These are phyloP conservation scores for Coecobrya sp. DNA, from an alignment of 2,888 invertebrate genomes.

Conservation along the genomic window DNA sequence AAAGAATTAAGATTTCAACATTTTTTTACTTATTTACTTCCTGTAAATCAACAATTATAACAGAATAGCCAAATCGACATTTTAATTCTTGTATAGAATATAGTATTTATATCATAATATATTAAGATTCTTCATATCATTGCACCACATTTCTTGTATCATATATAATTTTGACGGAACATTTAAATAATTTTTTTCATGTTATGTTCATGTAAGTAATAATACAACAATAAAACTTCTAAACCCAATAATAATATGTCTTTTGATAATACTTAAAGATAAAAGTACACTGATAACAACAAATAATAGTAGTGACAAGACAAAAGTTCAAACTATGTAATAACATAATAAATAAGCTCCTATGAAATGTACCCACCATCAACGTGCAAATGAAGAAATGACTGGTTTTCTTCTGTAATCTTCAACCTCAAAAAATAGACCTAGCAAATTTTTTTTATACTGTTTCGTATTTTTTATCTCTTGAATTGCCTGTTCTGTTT, in stretches of 20 bases:
- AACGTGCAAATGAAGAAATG: slow-evolving; percentile 28
- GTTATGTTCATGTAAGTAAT: not conserved
- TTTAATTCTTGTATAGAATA: slow-evolving; percentile 41
- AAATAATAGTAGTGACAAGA: slow-evolving; percentile 27
- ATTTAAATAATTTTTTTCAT: not conserved
- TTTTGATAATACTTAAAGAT: slow-evolving; percentile 78
- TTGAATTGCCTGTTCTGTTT: slow-evolving; percentile 38
- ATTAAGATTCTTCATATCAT: slow-evolving; percentile 28
- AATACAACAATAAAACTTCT: slow-evolving; percentile 29
- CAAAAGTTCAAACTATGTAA: not conserved
- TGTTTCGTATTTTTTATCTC: slow-evolving; percentile 30
- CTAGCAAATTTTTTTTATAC: slow-evolving; percentile 10
- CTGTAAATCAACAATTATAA: slow-evolving; percentile 71
- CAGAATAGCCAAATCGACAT: slow-evolving; percentile 73
- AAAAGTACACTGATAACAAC: slow-evolving; percentile 26
- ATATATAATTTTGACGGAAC: slow-evolving; percentile 48
- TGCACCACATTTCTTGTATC: slow-evolving; percentile 62
- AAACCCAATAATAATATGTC: slow-evolving; percentile 62
- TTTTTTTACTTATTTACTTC: slow-evolving; percentile 58
- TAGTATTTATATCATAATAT: slow-evolving; percentile 24
- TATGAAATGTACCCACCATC: slow-evolving; percentile 35
- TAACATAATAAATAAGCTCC: slow-evolving; percentile 20
- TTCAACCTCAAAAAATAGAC: slow-evolving; percentile 65
- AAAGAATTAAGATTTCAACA: slow-evolving; percentile 46
- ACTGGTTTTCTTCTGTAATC: not conserved